These are phyloP conservation scores for Kryptolebias ocellatus DNA, from an alignment of 2,797 vertebrate genomes.

Conservation along the genomic window DNA sequence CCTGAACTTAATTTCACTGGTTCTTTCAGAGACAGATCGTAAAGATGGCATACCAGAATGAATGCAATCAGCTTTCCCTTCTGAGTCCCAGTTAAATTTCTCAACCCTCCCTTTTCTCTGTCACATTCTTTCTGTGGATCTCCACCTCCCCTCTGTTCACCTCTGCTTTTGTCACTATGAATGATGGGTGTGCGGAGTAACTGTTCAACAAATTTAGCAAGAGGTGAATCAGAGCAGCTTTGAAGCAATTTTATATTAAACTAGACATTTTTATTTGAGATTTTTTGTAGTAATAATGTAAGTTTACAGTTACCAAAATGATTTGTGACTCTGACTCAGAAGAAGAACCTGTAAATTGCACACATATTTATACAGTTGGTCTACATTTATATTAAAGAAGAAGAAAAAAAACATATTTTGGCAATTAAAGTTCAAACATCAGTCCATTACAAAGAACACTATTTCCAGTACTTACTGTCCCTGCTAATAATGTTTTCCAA, in stretches of 20 bases:
- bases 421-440: slow-evolving; percentile 24
- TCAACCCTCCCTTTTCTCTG: slow-evolving; percentile 38
- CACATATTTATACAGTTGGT: slow-evolving; percentile 9
- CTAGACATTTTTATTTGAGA: slow-evolving; percentile 25
- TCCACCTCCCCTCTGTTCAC: slow-evolving; percentile 9
- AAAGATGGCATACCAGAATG: slow-evolving; percentile 76
- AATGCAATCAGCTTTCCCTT: slow-evolving; percentile 61
- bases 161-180: slow-evolving; percentile 30
- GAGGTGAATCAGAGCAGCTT: slow-evolving; percentile 37
- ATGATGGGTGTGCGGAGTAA: slow-evolving; percentile 24
- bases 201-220: slow-evolving; percentile 43
- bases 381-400: slow-evolving; percentile 3
- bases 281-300: slow-evolving; percentile 4
- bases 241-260: slow-evolving; percentile 5
- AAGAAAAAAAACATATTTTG: slow-evolving; percentile 14
- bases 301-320: no score
- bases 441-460: slow-evolving; percentile 21
- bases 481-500: slow-evolving; percentile 26
- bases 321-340: no score
- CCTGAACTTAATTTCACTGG: slow-evolving; percentile 80
- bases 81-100: slow-evolving; percentile 66
- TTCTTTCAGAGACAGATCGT: slow-evolving; percentile 73
- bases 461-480: slow-evolving; percentile 33
- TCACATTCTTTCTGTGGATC: slow-evolving; percentile 48
- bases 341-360: neutral